Base-by-base conservation (phyloP, 2,113 vertebrate genomes). In the Hyla sarda region DNA sequence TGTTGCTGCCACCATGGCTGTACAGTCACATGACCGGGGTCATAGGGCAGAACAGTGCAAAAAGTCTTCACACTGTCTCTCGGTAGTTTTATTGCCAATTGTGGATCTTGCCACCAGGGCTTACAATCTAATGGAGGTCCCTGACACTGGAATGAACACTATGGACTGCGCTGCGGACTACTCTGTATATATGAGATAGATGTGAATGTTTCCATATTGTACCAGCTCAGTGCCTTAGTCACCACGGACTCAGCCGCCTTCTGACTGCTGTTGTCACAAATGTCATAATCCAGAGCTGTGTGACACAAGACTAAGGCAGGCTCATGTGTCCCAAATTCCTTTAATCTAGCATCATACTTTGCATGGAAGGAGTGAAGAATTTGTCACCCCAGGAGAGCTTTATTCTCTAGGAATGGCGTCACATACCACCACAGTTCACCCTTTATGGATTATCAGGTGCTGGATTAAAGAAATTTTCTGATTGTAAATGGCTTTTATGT, bases 151-250 rank as follows among this genome's bases (percentile, higher is more conserved):
- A 74, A 47, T 13, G 11, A 74, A 74, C 37, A 16, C 37, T 73
- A 37, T n/a, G 41, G 8, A 23, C 69, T 72, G 69, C 32, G 28
- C 30, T 28, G 12, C 19, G 19, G 72, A 74, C 69, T 47, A 74
- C 72, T 48, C 12, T 74, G 72, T 74, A 48, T 74, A 74, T 74
- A 74, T 74, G 23, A 47, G 10, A 25, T 74, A 47, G 21, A 25
- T 74, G n/a, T 74, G 23, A 47, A 47, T 74, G 17, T 74, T 48
- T 23, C 32, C 67, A 71, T 71, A 23, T 71, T 67, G 62, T 65
- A 65, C 25, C 60, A 28, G 60, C 60, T 65, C 60, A 34, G 65
- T 71, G 67, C 67, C 67, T 71, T 71, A 71, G 67, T 71, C 65
- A 69, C 12, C 32, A 28, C 32, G 2, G 32, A 16, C 32, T 19